Percentiles rank a stretch among this genome's conserved stretches.
Evolutionary conservation across 2,888 invertebrate species (phyloP).

Genomic region (Subacronicta megacephala): DNA sequence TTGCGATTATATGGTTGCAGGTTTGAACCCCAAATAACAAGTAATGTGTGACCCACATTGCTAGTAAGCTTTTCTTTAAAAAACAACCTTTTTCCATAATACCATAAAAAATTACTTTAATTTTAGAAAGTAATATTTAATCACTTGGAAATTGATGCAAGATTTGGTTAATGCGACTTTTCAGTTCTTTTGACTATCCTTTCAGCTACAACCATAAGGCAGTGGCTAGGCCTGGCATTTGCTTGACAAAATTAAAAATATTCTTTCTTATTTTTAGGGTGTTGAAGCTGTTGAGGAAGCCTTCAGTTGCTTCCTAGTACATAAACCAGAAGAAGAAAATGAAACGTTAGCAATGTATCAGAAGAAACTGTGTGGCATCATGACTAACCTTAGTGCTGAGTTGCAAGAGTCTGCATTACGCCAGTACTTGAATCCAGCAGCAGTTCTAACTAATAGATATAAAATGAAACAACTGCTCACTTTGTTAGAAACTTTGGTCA

Average conservation of each 20-base stretch:
- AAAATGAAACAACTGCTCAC: slow-evolving; percentile 93
- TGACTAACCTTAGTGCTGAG: slow-evolving; percentile 92
- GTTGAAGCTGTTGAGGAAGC: slow-evolving; percentile 96
- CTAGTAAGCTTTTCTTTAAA: too few relatives aligned
- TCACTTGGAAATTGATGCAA: too few relatives aligned
- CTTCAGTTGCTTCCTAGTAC: slow-evolving; percentile 96
- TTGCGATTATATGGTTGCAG: too few relatives aligned
- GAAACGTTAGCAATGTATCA: slow-evolving; percentile 92
- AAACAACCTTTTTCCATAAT: too few relatives aligned
- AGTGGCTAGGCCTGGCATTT: too few relatives aligned
- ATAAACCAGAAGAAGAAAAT: slow-evolving; percentile 92
- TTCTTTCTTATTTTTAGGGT: slow-evolving; percentile 86
- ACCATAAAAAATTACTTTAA: too few relatives aligned
- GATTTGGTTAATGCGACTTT: too few relatives aligned
- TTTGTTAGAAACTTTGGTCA: slow-evolving; percentile 93
- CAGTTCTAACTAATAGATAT: slow-evolving; percentile 93
- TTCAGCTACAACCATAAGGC: too few relatives aligned
- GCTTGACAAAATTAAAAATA: slow-evolving; percentile 1
- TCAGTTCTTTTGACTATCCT: too few relatives aligned
- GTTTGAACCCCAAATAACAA: too few relatives aligned
- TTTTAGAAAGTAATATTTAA: too few relatives aligned
- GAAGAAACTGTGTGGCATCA: slow-evolving; percentile 91
- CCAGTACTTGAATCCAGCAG: slow-evolving; percentile 93
- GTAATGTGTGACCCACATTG: too few relatives aligned
- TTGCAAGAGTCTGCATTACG: slow-evolving; percentile 93